Conservation (phyloP, 1,140 invertebrate species). For the Drosophila serrata region DNA sequence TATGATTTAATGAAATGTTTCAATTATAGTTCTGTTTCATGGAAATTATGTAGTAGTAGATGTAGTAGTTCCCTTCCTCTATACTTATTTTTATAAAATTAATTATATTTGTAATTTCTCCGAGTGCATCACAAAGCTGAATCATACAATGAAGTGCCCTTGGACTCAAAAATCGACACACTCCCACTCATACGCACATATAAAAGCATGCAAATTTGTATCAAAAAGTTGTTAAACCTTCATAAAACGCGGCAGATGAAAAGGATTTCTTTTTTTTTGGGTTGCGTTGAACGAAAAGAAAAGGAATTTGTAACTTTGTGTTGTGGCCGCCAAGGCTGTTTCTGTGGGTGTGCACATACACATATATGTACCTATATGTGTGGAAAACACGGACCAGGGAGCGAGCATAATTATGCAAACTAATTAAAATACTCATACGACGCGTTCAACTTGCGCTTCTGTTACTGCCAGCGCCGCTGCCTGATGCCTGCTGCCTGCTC, state of each 20-base stretch:
- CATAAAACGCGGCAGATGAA: slow-evolving; percentile 45
- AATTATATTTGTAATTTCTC: neutral
- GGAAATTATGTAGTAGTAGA: neutral
- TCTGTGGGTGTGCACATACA: neutral
- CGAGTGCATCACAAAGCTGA: slow-evolving; percentile 19
- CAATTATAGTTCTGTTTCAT: neutral
- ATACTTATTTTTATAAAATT: too few species aligned
- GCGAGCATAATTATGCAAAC: slow-evolving; percentile 82
- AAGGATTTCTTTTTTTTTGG: slow-evolving; percentile 15
- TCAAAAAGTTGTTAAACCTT: slow-evolving; percentile 68
- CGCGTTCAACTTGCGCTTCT: slow-evolving; percentile 60
- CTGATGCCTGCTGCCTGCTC: too few species aligned
- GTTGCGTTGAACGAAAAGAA: slow-evolving; percentile 29
- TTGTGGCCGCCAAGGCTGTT: slow-evolving; percentile 44
- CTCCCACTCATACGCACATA: slow-evolving; percentile 12
- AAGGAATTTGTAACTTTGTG: slow-evolving; percentile 66
- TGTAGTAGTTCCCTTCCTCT: neutral
- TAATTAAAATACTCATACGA: slow-evolving; percentile 83
- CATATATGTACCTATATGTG: neutral
- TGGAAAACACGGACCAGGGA: slow-evolving; percentile 20
- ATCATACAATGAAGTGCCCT: slow-evolving; percentile 58
- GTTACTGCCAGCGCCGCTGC: slow-evolving; percentile 39
- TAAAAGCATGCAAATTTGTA: slow-evolving; percentile 54
- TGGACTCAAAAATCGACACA: slow-evolving; percentile 36
- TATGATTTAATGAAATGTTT: neutral